Base-by-base conservation (phyloP, 1,140 invertebrate genomes). In the Octopus bimaculoides region DNA sequence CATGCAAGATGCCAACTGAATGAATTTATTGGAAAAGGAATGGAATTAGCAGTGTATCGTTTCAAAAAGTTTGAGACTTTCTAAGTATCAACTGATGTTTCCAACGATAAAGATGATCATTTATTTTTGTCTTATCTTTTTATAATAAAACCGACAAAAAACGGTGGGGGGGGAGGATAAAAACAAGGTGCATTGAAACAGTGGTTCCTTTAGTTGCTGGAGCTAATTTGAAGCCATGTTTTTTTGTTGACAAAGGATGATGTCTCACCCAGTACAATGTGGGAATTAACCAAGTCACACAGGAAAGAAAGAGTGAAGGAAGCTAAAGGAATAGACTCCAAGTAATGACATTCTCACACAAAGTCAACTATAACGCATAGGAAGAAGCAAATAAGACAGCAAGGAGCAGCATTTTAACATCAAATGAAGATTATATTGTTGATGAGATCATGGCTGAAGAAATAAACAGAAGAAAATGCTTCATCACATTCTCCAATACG, bases 341-440 rank as follows among this genome's bases (percentile, higher is more conserved):
- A 66, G 61, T 66, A 14, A 66, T 66, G 61, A 1, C 10, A 66
- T 14, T 66, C 61, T 66, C n/a, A 66, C 61, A 66, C 61, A 66
- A 3, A 1, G 61, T 14, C 10, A 66, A 66, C 61, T 3, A 66
- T 66, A 66, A 14, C n/a, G 61, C 61, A 66, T 1, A n/a, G 61
- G n/a, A 66, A 66, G 61, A 66, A 66, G 61, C 61, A 66, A 66
- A n/a, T 66, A 66, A 66, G 61, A n/a, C 61, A 66, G 61, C 61
- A 66, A 66, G 10, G n/a, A 66, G 61, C 61, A 66, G 61, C n/a
- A n/a, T n/a, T 66, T 66, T n/a, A 66, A 66, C 61, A 14, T 66
- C n/a, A 66, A 66, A 14, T 66, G 61, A 66, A 1, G n/a, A 66
- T 66, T 66, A 66, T 66, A 66, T 66, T 66, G 61, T 66, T 66